Base-by-base conservation (phyloP, 2,113 vertebrate genomes). In the Penelope pileata region DNA sequence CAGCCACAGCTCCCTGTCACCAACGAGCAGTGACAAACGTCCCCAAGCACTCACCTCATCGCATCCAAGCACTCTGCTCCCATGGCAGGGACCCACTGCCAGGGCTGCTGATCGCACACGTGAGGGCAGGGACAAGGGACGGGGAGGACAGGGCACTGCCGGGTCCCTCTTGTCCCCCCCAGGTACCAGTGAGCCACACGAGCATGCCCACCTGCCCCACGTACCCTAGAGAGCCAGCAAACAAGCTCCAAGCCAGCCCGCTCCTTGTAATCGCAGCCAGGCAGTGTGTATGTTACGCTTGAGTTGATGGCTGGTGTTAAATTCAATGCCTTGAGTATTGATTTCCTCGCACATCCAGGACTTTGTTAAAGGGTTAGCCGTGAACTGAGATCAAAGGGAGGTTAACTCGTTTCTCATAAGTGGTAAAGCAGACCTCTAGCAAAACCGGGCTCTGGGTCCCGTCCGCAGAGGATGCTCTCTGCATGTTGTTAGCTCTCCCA, bases 331-430 rank as follows among this genome's bases (percentile, higher is more conserved):
- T 96, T 83, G 82, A 95, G 97, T 97, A 98, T 98, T 81, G 97
- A 98, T 98, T 97, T 96, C 95, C 96, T 96, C 68, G 59, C 96
- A 94, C 96, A 96, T 91, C 90, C 95, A 79, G n/a, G 96, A 97
- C 97, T 97, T 97, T 97, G 97, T 97, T 97, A 97, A 96, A 97
- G 96, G 96, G 95, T 96, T 96, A 96, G 95, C 95, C 4, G 54
- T 96, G 94, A 96, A 97, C 95, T 4, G 91, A 96, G 97, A 97
- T 98, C 97, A 97, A 97, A 98, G 92, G 91, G 92, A 98, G 96
- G 97, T 97, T 97, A 98, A 96, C 97, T 97, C 40, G 95, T 94
- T 96, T 94, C 97, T 97, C 83, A 0, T 92, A 96, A 96, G 95
- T 88, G 95, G 94, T 91, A 96, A 96, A 96, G 91, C 95, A 96